Base-by-base conservation (phyloP, 2,113 vertebrate species). In the Anarrhichthys ocellatus region DNA sequence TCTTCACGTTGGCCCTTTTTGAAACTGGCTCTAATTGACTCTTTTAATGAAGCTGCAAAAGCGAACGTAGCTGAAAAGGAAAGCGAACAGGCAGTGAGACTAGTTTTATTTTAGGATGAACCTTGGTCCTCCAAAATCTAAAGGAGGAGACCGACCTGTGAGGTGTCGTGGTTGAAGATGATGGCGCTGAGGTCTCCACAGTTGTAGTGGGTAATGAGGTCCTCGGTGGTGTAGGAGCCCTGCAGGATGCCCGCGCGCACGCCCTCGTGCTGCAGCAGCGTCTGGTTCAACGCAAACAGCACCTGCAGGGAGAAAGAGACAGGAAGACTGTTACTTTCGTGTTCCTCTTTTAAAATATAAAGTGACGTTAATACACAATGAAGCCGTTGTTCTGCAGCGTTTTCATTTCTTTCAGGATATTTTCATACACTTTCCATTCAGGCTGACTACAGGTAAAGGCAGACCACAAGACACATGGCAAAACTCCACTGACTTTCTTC, bases 261-360 rank as follows among this genome's bases (percentile, higher is more conserved):
- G 22, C 95, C 96, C 82, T 97, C 96, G 77, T 97, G 96, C 92
- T 97, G 96, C 83, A 97, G 94, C 83, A 96, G 93, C 10, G 96
- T 97, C 94, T 97, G 97, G 91, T 97, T 97, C 94, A 97, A 93
- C 84, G 97, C 97, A 94, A 97, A 98, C 85, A 97, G 90, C 86
- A 97, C 95, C 95, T 96, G 89, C 61, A 75, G 38, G 24, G 44
- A 75, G 63, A 70, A 73, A 74, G 40, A 46, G 27, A 86, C 9
- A 27, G 24, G 78, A n/a, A 83, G 46, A 84, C 66, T 61, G 54
- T 87, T 80, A 87, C 17, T 58, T 27, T 27, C 66, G 71, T 32
- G 22, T 88, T 81, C 50, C 81, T 72, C 63, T 81, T 79, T 83
- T 48, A 82, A 83, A 90, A 74, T 58, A 59, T 5, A 65, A 78